phyloP scores from a whole-genome alignment of 2,113 vertebrate genomes.

The Globicephala melas region DNA sequence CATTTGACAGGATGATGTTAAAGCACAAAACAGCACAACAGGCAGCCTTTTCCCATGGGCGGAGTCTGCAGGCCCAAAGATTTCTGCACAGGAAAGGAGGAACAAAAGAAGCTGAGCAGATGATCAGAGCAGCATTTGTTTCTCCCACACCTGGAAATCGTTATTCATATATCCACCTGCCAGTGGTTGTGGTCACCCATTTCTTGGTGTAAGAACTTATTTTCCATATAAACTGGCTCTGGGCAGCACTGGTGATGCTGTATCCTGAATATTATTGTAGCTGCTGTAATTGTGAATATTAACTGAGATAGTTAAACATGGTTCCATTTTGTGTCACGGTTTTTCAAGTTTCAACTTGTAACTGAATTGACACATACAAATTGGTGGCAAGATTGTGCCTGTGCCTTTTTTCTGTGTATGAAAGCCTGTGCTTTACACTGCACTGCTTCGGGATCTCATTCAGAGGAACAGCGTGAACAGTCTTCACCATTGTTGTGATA shows the following conservation, averaged over 20 bases:
- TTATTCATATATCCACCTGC: conserved; percentile 83
- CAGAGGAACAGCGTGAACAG: conserved; percentile 79
- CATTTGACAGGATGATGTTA: conserved; percentile 93
- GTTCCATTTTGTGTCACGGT: conserved; percentile 83
- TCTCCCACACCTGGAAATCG: conserved; percentile 86
- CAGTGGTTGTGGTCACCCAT: conserved; percentile 84
- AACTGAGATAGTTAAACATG: conserved; percentile 82
- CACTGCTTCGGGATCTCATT: conserved; percentile 82
- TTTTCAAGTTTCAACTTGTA: conserved; percentile 65
- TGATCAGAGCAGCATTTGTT: conserved; percentile 86
- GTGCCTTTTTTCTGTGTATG: conserved; percentile 77
- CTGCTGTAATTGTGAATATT: conserved; percentile 83
- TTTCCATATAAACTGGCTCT: conserved; percentile 82
- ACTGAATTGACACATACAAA: conserved; percentile 81
- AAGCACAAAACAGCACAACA: conserved; percentile 93
- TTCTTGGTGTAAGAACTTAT: conserved; percentile 82
- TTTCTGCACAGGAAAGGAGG: conserved; percentile 84
- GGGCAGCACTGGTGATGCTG: conserved; percentile 69
- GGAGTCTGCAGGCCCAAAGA: conserved; percentile 90
- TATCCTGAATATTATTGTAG: conserved; percentile 69
- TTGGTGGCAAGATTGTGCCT: conserved; percentile 84
- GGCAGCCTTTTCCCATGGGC: conserved; percentile 90
- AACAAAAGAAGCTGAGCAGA: conserved; percentile 83
- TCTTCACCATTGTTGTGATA: conserved; percentile 80
- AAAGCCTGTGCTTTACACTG: conserved; percentile 80